Base-by-base conservation (phyloP, 2,113 vertebrate genomes). In the Talpa occidentalis region DNA sequence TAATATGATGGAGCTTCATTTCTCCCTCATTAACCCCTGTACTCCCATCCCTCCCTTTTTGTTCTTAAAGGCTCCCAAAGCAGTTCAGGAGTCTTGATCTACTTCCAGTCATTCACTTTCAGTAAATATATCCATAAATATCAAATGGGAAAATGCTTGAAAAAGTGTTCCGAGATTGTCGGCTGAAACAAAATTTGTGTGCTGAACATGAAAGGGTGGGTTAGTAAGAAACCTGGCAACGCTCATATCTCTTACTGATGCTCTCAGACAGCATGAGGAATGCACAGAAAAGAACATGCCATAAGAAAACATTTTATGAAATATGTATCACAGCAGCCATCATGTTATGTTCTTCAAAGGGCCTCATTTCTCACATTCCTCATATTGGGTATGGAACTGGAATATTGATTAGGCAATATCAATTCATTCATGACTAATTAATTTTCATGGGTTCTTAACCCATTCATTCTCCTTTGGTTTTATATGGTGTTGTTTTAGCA, bases 251-350 rank as follows among this genome's bases (percentile, higher is more conserved):
- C 91, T 84, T 69, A 59, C 30, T 88, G 80, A 59, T 94, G 35
- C 62, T 94, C 60, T 96, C 83, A 66, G 90, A 37, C 60, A 77
- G 79, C 54, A 28, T 0, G 92, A 81, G 26, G 47, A 91, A 93
- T 86, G 82, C 7, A 1, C 37, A 74, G 60, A 78, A 67, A 67
- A 69, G 69, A 67, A 35, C 22, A n/a, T 37, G 64, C 67, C 21
- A 16, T 59, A 35, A 84, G 90, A 95, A 76, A 96, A 96, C 72
- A 86, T 92, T 94, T 96, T 82, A 92, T 96, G 89, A 4, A 96
- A 73, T 82, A 70, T 95, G 69, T 62, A 95, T 96, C 32, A 94
- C 21, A 60, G 91, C 37, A 64, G 78, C 54, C 19, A 49, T 76
- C 70, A 60, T 72, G 47, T 73, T 97, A 44, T 76, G 10, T 70